Evolutionary conservation across 2,113 vertebrate genomes (phyloP).

Genomic region (Carassius auratus): DNA sequence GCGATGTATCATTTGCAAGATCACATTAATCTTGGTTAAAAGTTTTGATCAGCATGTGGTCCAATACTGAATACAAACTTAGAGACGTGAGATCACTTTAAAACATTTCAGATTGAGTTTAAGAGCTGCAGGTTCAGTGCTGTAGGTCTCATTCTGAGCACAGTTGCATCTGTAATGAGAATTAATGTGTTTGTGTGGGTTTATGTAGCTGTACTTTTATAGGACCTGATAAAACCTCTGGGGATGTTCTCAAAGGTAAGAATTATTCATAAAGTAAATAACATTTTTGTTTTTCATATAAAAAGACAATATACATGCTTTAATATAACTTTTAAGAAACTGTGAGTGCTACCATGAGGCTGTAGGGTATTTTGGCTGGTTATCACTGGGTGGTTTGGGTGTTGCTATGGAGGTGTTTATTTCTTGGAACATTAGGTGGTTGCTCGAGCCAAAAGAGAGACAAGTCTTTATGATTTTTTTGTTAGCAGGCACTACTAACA

Average conservation of each 20-base stretch:
- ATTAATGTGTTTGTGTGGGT: conserved; percentile 15
- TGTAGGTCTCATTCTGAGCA: background rate
- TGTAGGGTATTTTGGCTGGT: background rate
- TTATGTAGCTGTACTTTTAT: conserved; percentile 12
- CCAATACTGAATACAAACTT: background rate
- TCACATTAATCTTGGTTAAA: conserved; percentile 11
- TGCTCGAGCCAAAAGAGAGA: background rate
- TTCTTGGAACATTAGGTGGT: background rate
- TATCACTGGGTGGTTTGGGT: background rate
- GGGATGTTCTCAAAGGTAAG: background rate
- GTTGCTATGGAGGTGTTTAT: background rate
- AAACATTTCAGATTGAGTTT: background rate
- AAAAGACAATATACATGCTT: background rate
- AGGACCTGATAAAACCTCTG: background rate
- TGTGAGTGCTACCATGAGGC: background rate
- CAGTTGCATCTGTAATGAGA: conserved; percentile 18
- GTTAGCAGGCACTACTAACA: background rate
- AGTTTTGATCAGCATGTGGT: conserved; percentile 8
- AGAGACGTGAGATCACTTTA: background rate
- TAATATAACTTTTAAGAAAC: background rate
- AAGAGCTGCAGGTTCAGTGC: background rate
- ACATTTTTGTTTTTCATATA: background rate
- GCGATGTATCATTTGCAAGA: background rate
- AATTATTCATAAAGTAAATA: background rate
- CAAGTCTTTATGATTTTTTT: background rate